Conservation (phyloP, 1,140 invertebrate species). For the Cataglyphis hispanica region DNA sequence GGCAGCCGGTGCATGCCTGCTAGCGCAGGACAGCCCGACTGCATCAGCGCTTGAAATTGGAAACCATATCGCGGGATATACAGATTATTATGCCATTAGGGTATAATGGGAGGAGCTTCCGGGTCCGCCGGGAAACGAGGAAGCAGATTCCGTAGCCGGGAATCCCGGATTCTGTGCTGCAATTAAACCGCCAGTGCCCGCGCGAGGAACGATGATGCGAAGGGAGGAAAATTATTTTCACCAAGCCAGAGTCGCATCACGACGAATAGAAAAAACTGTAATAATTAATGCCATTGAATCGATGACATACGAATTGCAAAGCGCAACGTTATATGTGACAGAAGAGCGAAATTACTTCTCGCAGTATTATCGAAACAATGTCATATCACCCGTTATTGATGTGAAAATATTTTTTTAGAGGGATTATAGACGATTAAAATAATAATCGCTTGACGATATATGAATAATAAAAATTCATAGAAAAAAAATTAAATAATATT, state of each 20-base stretch:
- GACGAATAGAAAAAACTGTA: slow-evolving; percentile 30
- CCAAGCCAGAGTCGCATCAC: not conserved
- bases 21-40: slow-evolving; percentile 65
- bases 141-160: slow-evolving; percentile 72
- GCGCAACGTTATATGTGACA: not conserved
- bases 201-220: slow-evolving; percentile 65
- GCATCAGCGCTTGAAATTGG: slow-evolving; percentile 79
- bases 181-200: slow-evolving; percentile 69
- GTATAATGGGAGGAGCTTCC: slow-evolving; percentile 75
- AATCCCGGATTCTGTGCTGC: slow-evolving; percentile 63
- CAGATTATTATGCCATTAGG: slow-evolving; percentile 82
- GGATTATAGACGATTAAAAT: slow-evolving; percentile 10
- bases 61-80: slow-evolving; percentile 80
- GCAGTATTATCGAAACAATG: slow-evolving; percentile 34
- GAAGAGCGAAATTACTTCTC: slow-evolving; percentile 37
- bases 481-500: slow-evolving; percentile 24
- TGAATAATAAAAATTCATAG: slow-evolving; percentile 6
- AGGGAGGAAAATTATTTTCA: slow-evolving; percentile 71
- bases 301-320: slow-evolving; percentile 10
- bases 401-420: slow-evolving; percentile 32
- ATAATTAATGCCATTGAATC: slow-evolving; percentile 67
- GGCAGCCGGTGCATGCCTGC: slow-evolving; percentile 69
- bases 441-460: slow-evolving; percentile 37
- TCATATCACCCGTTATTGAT: slow-evolving; percentile 25
- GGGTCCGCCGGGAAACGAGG: slow-evolving; percentile 70